Conservation (phyloP, 2,888 invertebrate species). For the Oscheius sp. region DNA sequence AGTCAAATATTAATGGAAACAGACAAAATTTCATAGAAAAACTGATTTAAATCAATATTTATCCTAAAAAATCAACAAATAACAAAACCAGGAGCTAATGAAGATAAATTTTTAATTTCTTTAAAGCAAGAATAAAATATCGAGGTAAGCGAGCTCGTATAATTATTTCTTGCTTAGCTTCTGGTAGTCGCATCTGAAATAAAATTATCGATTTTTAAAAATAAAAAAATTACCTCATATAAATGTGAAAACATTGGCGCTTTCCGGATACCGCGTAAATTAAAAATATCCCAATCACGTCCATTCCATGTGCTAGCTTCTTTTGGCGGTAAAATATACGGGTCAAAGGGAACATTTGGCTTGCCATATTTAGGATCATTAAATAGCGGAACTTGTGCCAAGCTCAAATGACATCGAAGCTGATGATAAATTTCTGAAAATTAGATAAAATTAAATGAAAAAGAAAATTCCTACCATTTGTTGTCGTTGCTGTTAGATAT, state of each 20-base stretch:
- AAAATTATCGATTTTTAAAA: not conserved
- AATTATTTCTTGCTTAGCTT: not conserved
- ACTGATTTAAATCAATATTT: no score
- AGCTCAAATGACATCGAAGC: slow-evolving; percentile 23
- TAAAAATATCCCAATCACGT: not conserved
- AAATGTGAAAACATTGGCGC: slow-evolving; percentile 28
- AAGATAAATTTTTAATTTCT: slow-evolving; percentile 9
- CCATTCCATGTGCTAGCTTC: not conserved
- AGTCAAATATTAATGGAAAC: no score
- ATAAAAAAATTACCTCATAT: slow-evolving; percentile 6
- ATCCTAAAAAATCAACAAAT: no score
- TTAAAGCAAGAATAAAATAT: slow-evolving; percentile 22
- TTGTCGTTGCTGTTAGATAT: no score
- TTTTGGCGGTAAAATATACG: no score
- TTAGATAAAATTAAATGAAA: not conserved
- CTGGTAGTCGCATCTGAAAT: slow-evolving; percentile 23
- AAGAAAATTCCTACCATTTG: no score
- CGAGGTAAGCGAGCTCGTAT: slow-evolving; percentile 26
- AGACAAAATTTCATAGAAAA: no score
- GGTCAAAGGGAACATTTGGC: not conserved
- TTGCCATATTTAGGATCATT: slow-evolving; percentile 28
- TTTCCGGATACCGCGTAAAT: slow-evolving; percentile 15
- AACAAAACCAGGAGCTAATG: not conserved
- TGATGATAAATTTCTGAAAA: slow-evolving; percentile 34
- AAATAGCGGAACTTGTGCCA: slow-evolving; percentile 25